phyloP scores from a whole-genome alignment of 2,797 vertebrate genomes.

The Microctenopoma lineatum region DNA sequence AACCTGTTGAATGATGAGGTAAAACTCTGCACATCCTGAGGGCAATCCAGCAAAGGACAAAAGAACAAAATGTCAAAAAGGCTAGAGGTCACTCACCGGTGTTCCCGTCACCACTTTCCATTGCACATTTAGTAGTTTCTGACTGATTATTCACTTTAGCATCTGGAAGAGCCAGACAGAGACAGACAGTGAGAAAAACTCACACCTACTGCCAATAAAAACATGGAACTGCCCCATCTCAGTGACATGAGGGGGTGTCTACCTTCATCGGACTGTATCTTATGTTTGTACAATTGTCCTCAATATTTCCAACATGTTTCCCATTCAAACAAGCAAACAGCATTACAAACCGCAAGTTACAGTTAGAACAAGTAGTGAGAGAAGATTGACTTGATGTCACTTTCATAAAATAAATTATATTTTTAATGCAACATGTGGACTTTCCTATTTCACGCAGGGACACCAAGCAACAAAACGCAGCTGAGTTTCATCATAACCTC shows the following conservation, averaged over 20 bases:
- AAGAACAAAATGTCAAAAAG: constrained; percentile 5
- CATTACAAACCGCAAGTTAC: background rate
- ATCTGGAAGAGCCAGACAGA: constrained; percentile 89
- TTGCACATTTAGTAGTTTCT: constrained; percentile 95
- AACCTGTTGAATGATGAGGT: constrained; percentile 67
- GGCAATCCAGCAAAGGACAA: constrained; percentile 4
- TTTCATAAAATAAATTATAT: background rate
- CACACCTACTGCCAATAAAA: constrained; percentile 25
- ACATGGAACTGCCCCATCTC: constrained; percentile 2
- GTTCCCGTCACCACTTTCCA: constrained; percentile 93
- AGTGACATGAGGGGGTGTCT: background rate
- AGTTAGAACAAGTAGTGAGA: background rate
- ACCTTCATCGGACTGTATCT: constrained; percentile 8
- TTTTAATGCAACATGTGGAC: background rate
- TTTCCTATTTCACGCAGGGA: background rate
- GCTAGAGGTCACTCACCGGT: constrained; percentile 87
- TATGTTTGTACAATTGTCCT: constrained; percentile 1
- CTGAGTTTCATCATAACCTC: constrained; percentile 37
- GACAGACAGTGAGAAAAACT: constrained; percentile 61
- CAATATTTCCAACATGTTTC: constrained; percentile 17
- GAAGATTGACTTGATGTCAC: background rate
- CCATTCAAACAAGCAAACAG: constrained; percentile 1
- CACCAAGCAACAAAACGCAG: constrained; percentile 15
- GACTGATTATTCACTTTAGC: constrained; percentile 99
- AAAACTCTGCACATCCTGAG: constrained; percentile 17